Conservation (phyloP, 2,113 vertebrate species). For the Callorhinus ursinus region DNA sequence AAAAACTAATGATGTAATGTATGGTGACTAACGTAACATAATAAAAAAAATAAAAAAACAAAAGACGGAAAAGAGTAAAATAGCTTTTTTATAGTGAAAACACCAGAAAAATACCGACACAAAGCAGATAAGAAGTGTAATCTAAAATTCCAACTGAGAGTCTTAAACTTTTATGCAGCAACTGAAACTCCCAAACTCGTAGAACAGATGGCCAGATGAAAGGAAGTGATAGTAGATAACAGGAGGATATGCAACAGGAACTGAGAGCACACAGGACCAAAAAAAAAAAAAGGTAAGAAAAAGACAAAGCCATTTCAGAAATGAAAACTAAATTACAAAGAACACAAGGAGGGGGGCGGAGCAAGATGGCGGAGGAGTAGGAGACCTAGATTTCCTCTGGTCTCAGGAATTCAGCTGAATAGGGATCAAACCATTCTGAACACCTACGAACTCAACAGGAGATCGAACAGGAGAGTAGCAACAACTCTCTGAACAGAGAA, state of each 20-base stretch:
- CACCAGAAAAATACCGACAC: neutral
- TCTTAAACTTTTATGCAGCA: neutral
- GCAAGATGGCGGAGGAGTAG: too few species aligned
- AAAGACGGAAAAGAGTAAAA: neutral
- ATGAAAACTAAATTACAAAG: neutral
- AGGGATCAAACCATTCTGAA: too few species aligned
- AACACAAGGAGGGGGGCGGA: neutral
- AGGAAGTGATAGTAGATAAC: neutral
- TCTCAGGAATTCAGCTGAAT: too few species aligned
- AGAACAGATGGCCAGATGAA: neutral
- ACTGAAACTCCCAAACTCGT: neutral
- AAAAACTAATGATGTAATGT: too few species aligned
- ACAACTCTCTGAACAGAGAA: too few species aligned
- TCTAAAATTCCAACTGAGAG: neutral
- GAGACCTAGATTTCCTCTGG: too few species aligned
- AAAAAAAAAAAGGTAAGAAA: neutral
- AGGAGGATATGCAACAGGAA: neutral
- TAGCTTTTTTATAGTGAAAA: neutral
- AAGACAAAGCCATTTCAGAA: neutral
- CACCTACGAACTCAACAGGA: too few species aligned
- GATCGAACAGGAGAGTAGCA: too few species aligned
- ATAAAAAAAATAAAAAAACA: neutral
- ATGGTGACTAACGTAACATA: too few species aligned
- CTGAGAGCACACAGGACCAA: neutral
- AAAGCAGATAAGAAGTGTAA: neutral